These are phyloP conservation scores for Sorex maritimensis DNA, from an alignment of 2,797 vertebrate species.

Conservation along the genomic window DNA sequence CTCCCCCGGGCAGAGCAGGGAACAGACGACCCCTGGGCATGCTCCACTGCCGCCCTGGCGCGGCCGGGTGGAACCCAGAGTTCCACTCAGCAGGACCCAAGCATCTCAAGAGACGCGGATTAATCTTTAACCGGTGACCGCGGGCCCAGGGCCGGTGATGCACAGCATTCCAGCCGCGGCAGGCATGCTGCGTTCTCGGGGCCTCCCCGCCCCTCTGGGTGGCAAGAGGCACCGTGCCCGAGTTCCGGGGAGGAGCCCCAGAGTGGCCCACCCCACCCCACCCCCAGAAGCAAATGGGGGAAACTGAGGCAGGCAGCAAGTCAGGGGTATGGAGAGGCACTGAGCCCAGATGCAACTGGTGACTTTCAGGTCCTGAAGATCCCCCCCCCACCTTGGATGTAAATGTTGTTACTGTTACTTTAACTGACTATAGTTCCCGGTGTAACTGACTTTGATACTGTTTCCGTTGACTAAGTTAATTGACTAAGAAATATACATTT, in stretches of 20 bases:
- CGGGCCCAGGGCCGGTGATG: background rate
- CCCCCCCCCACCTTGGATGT: background rate
- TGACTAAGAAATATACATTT: too few species aligned
- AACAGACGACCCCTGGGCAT: background rate
- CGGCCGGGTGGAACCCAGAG: conserved; percentile 1
- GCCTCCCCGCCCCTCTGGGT: background rate
- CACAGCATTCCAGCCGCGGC: conserved; percentile 61
- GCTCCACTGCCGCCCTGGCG: background rate
- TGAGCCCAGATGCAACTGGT: background rate
- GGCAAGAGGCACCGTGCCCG: background rate
- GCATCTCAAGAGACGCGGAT: conserved; percentile 71
- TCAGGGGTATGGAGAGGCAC: background rate
- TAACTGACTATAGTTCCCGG: too few species aligned
- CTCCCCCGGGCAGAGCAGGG: background rate
- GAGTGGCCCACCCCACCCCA: background rate
- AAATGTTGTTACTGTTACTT: too few species aligned
- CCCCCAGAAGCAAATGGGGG: background rate
- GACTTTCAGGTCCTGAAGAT: too few species aligned
- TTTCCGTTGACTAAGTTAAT: too few species aligned
- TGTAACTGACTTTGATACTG: too few species aligned
- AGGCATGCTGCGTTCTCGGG: conserved; percentile 5
- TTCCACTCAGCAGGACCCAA: background rate
- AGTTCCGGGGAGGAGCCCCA: background rate
- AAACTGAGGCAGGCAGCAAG: conserved; percentile 26
- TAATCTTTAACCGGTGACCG: conserved; percentile 85